phyloP scores from a whole-genome alignment of 2,113 vertebrate genomes.

The Zosterops lateralis region DNA sequence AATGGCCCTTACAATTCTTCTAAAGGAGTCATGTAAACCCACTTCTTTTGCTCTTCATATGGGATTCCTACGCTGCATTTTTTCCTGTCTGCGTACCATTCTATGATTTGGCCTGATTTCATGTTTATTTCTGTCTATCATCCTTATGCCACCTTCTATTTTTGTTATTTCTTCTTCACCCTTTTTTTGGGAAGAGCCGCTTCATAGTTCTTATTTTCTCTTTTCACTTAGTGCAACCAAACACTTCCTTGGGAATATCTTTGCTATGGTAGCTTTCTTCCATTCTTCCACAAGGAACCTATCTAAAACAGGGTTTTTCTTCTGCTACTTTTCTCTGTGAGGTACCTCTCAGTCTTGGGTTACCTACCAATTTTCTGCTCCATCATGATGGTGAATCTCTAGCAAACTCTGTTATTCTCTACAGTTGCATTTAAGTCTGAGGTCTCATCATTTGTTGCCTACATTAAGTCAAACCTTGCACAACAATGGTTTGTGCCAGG shows the following conservation, averaged over 20 bases:
- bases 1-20: not conserved
- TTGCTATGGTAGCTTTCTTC: not conserved
- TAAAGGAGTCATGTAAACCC: not conserved
- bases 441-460: not conserved
- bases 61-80: not conserved
- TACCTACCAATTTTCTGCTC: not conserved
- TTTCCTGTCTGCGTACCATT: not conserved
- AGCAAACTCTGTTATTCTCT: not conserved
- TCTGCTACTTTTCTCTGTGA: not conserved
- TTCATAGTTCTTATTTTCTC: not conserved
- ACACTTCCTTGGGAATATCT: not conserved
- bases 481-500: not conserved
- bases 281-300: not conserved
- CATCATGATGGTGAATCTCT: accelerated
- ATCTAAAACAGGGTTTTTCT: not conserved
- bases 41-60: not conserved
- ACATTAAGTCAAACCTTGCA: not conserved
- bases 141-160: not conserved
- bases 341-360: not conserved
- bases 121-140: not conserved
- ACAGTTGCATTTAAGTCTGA: not conserved
- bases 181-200: not conserved
- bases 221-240: not conserved
- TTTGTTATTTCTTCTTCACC: not conserved
- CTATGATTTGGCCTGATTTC: not conserved